Conservation (phyloP, 2,113 vertebrate genomes). For the Otis tarda region DNA sequence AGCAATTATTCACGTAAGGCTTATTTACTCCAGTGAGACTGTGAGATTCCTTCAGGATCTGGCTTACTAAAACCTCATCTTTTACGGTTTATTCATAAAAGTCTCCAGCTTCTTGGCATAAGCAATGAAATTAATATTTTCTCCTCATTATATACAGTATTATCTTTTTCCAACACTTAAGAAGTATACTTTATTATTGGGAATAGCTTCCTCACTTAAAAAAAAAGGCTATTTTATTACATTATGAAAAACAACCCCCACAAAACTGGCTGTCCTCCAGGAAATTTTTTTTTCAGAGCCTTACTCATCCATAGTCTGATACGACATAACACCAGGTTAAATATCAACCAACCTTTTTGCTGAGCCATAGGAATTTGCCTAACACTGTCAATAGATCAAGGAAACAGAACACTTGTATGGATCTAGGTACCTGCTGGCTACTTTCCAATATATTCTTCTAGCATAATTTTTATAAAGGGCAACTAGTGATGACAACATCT, state of each 20-base stretch:
- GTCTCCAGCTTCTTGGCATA: neutral
- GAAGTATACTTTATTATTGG: neutral
- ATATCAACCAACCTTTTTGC: slow-evolving; percentile 36
- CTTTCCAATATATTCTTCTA: neutral
- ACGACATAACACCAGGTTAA: slow-evolving; percentile 51
- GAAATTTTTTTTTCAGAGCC: slow-evolving; percentile 14
- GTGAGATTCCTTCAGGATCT: neutral
- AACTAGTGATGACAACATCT: neutral
- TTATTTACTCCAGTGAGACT: neutral
- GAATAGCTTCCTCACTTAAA: neutral
- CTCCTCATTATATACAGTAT: neutral
- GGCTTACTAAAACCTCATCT: neutral
- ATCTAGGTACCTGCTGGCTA: neutral
- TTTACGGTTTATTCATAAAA: neutral
- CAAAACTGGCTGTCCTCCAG: slow-evolving; percentile 2
- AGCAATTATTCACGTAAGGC: neutral
- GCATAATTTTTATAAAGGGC: neutral
- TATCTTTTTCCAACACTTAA: neutral
- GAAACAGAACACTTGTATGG: neutral
- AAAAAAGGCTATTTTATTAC: slow-evolving; percentile 19
- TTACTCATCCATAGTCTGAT: slow-evolving; percentile 26
- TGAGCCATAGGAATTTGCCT: neutral
- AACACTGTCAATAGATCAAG: neutral
- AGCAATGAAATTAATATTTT: neutral
- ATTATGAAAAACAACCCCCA: slow-evolving; percentile 15